Conservation (phyloP, 1,140 invertebrate species). For the Armadillidium nasatum region DNA sequence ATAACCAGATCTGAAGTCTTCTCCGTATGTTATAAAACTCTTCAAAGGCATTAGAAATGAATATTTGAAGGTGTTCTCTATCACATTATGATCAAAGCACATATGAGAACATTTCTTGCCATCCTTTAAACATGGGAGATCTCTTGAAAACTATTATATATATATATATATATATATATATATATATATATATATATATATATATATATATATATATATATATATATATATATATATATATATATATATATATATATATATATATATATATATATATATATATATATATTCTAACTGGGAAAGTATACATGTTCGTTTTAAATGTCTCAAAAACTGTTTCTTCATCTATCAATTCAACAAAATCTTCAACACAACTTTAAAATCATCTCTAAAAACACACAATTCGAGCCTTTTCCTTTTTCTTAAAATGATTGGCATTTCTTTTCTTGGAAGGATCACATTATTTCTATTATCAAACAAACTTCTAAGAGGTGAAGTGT, state of each 20-base stretch:
- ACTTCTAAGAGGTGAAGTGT: too few species aligned
- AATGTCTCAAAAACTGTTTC: too few species aligned
- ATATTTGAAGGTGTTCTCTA: background rate
- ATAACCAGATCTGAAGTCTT: conserved; percentile 69
- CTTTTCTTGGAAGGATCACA: too few species aligned
- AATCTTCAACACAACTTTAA: too few species aligned
- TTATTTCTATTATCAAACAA: too few species aligned
- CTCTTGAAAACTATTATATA: conserved; percentile 46
- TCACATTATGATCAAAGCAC: background rate
- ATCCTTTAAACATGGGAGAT: background rate
- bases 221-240: background rate
- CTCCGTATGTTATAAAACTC: conserved; percentile 40
- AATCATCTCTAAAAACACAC: too few species aligned
- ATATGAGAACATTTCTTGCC: background rate
- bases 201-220: conserved; percentile 7
- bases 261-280: background rate
- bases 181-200: too few species aligned
- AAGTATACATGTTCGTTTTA: background rate
- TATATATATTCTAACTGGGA: background rate
- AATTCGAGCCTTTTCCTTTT: too few species aligned
- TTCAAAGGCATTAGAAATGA: conserved; percentile 22
- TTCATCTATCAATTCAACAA: too few species aligned
- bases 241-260: background rate
- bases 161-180: background rate
- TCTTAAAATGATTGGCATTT: too few species aligned